Evolutionary conservation across 1,140 invertebrate genomes (phyloP).

Genomic region (Caenorhabditis latens): DNA sequence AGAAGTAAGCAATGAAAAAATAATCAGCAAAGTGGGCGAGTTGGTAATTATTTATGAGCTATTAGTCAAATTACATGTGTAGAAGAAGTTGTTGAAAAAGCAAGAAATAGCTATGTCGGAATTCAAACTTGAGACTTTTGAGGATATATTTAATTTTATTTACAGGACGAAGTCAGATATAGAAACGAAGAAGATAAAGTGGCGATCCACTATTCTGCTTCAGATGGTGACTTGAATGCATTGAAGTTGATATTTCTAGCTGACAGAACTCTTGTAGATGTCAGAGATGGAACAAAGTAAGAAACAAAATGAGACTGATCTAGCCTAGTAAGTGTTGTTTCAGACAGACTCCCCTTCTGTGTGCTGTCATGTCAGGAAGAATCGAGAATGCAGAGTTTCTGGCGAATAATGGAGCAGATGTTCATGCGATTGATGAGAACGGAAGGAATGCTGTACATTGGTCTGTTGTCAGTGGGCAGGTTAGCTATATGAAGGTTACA

Average conservation of each 20-base stretch:
- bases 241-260: constrained; percentile 12
- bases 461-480: constrained; percentile 27
- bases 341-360: constrained; percentile 1
- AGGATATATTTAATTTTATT: background rate
- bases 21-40: too few relatives aligned
- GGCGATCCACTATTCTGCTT: constrained; percentile 21
- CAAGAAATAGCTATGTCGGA: too few relatives aligned
- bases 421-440: constrained; percentile 28
- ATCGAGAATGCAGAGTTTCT: constrained; percentile 39
- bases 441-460: constrained; percentile 25
- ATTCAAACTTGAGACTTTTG: too few relatives aligned
- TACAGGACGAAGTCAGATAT: background rate
- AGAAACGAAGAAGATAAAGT: background rate
- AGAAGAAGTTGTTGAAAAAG: too few relatives aligned
- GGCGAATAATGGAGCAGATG: constrained; percentile 21
- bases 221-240: background rate
- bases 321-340: background rate
- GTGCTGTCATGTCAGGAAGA: constrained; percentile 12
- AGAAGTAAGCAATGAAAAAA: too few relatives aligned
- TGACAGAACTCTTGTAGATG: constrained; percentile 9
- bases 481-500: background rate
- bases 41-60: too few relatives aligned
- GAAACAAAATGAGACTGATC: background rate
- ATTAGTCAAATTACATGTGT: too few relatives aligned
- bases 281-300: constrained; percentile 10